These are phyloP conservation scores for Arrhopalites spinosus DNA, from an alignment of 2,888 invertebrate genomes.

Conservation along the genomic window DNA sequence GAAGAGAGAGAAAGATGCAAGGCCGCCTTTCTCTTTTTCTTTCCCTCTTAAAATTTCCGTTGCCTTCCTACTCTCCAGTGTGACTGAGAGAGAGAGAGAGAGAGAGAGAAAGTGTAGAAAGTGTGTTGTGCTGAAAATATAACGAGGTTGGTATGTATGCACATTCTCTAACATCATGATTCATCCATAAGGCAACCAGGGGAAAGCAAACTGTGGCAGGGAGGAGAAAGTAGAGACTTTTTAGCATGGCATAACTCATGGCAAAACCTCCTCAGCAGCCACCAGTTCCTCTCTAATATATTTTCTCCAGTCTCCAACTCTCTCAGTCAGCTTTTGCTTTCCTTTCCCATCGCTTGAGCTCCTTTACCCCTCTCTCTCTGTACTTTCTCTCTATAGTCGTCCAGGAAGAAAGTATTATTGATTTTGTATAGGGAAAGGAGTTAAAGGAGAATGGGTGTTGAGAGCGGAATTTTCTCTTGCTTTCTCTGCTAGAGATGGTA, in stretches of 20 bases:
- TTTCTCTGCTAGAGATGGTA: no score
- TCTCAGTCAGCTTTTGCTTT: neutral
- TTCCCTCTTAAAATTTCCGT: neutral
- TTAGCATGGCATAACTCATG: neutral
- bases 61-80: no score
- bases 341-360: neutral
- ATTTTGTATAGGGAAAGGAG: slow-evolving; percentile 19
- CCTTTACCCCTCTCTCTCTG: neutral
- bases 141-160: neutral
- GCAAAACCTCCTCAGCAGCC: no score
- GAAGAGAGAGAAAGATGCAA: no score
- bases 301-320: neutral
- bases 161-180: neutral
- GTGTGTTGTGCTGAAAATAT: neutral
- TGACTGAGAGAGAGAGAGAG: slow-evolving; percentile 25
- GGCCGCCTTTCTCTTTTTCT: no score
- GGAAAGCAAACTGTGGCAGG: slow-evolving; percentile 3
- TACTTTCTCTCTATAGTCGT: neutral
- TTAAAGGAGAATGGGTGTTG: slow-evolving; percentile 18
- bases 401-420: slow-evolving; percentile 21
- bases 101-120: slow-evolving; percentile 26
- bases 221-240: slow-evolving; percentile 32
- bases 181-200: neutral
- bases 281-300: neutral
- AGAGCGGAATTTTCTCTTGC: neutral